A percentile compares a stretch with the other conserved stretches of the same genome.
These are phyloP conservation scores for Scolanthus callimorphus DNA, from an alignment of 92 coral and sea anemone genomes.

Conservation along the genomic window DNA sequence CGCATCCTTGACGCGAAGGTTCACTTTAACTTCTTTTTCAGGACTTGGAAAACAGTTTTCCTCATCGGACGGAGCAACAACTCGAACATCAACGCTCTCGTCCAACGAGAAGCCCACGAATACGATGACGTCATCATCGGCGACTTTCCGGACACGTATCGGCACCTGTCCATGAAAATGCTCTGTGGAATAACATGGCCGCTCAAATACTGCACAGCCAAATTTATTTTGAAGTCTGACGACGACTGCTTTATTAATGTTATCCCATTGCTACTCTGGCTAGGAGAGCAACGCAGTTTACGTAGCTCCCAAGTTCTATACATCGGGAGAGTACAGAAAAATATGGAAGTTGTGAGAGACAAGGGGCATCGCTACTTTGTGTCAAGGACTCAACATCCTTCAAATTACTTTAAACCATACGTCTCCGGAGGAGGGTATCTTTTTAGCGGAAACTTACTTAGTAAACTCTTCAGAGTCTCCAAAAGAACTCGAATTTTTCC, in stretches of 20 bases:
- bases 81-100: conserved; percentile 46
- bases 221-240: conserved; percentile 72
- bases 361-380: conserved; percentile 58
- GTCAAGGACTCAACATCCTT: conserved; percentile 26
- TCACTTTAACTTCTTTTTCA: neutral
- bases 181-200: conserved; percentile 63
- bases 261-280: conserved; percentile 61
- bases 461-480: conserved; percentile 41
- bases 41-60: conserved; percentile 79
- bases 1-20: too few relatives aligned
- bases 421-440: conserved; percentile 86
- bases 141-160: conserved; percentile 61
- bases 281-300: conserved; percentile 37
- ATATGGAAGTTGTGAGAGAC: conserved; percentile 55
- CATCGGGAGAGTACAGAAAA: conserved; percentile 60
- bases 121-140: conserved; percentile 75
- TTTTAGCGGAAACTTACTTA: conserved; percentile 57
- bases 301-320: conserved; percentile 55
- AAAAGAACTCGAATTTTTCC: conserved; percentile 40
- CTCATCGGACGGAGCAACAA: conserved; percentile 61
- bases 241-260: conserved; percentile 77
- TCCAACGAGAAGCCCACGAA: conserved; percentile 57
- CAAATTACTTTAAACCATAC: conserved; percentile 42
- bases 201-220: conserved; percentile 35
- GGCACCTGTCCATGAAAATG: conserved; percentile 63